phyloP scores from a whole-genome alignment of 2,888 invertebrate species.

The Epirrhoe alternata region DNA sequence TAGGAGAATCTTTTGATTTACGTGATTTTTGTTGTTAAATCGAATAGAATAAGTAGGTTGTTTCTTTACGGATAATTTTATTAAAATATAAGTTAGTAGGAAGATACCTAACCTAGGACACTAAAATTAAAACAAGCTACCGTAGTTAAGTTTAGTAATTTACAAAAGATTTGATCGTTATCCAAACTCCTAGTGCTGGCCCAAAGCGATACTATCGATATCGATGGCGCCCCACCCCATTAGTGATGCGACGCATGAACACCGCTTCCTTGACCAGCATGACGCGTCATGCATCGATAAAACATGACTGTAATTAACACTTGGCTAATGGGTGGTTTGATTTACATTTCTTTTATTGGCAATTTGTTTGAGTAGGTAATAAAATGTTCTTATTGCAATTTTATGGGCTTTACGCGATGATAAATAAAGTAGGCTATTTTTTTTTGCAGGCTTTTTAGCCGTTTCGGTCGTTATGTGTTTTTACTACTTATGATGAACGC shows the following conservation, averaged over 20 bases:
- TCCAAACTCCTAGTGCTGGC: constrained; percentile 21
- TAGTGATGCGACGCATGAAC: constrained; percentile 31
- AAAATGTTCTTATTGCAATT: constrained; percentile 16
- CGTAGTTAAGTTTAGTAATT: too few relatives aligned
- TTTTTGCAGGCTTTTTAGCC: background rate
- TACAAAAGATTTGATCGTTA: too few relatives aligned
- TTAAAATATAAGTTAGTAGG: too few relatives aligned
- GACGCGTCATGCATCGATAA: constrained; percentile 34
- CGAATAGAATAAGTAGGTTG: too few relatives aligned
- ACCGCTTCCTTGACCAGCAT: constrained; percentile 28
- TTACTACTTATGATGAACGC: background rate
- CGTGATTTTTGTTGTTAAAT: too few relatives aligned
- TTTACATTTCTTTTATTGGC: constrained; percentile 25
- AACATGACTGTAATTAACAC: constrained; percentile 31
- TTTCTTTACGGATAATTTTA: too few relatives aligned
- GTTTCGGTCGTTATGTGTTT: background rate
- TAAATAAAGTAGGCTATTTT: constrained; percentile 9
- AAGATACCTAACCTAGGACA: too few relatives aligned
- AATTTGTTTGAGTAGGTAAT: constrained; percentile 17
- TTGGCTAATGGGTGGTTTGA: constrained; percentile 25
- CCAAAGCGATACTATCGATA: constrained; percentile 28
- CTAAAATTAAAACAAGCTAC: too few relatives aligned
- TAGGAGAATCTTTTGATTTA: too few relatives aligned
- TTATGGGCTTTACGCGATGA: constrained; percentile 12
- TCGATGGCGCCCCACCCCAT: constrained; percentile 30